Base-by-base conservation (phyloP, 1,140 invertebrate genomes). In the Zaprionus inermis region DNA sequence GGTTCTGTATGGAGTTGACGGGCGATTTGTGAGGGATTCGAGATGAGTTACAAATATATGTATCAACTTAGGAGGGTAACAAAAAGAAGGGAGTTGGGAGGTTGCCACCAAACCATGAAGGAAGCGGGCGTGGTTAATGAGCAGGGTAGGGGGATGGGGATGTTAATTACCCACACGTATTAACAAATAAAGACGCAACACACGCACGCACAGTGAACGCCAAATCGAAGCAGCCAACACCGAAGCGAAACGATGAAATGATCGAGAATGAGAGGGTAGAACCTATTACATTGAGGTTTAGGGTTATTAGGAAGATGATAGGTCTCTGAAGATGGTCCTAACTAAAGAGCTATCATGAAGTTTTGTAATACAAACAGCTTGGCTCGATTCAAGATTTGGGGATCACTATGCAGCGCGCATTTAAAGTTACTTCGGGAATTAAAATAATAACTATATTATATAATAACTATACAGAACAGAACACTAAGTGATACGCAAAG, bases 1-100 rank as follows among this genome's bases (percentile, higher is more conserved):
- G 97, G 97, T 91, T 97, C 97, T 97, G 92, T 44, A 93, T 38
- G 44, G 20, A 57, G 18, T 22, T 46, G 46, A 61, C 16, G 18
- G 32, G 52, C 32, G 49, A 52, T 38, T 51, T 52, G 44, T 52
- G 44, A 63, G 61, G 59, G 59, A 59, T 60, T 76, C 32, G 20
- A 59, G 10, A 63, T 60, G 30, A 60, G 34, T 69, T 51, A 59
- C 7, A 58, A 36, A n/a, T 11, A 58, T 11, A 58, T 38, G 32
- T 24, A 9, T 36, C 1, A 34, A 69, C 51, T 70, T 49, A 28
- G 32, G 38, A 44, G 38, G 38, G 38, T 41, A 0, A 16, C 38
- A 16, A 16, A 41, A n/a, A n/a, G 14, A 14, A 14, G 1, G 14
- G 14, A 38, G 36, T 16, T 59, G 20, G 18, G 41, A 11, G 36